phyloP scores from a whole-genome alignment of 2,888 invertebrate species.

The Chelonus formosanus region DNA sequence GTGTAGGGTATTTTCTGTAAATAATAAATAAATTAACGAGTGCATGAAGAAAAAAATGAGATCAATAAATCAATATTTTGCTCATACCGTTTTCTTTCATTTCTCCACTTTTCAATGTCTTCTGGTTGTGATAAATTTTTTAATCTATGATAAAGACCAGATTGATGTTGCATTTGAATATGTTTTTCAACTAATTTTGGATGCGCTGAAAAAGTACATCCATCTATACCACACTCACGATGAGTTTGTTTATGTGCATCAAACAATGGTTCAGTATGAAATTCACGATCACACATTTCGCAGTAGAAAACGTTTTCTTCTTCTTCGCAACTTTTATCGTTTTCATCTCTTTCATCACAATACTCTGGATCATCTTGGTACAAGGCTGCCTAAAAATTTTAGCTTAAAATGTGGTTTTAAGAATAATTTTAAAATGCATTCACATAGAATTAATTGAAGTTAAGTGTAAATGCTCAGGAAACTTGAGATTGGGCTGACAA shows the following conservation, averaged over 20 bases:
- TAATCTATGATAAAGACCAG: constrained; percentile 84
- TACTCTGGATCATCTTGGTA: constrained; percentile 47
- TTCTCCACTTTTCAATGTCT: constrained; percentile 85
- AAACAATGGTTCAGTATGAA: constrained; percentile 70
- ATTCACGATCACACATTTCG: constrained; percentile 84
- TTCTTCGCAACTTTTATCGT: constrained; percentile 44
- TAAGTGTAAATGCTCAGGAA: constrained; percentile 44
- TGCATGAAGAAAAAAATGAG: neutral
- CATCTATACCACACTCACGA: constrained; percentile 80
- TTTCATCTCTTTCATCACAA: constrained; percentile 51
- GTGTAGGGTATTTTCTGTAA: constrained; percentile 76
- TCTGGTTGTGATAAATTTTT: constrained; percentile 79
- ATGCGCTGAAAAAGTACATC: constrained; percentile 82
- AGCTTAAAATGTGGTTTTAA: constrained; percentile 42
- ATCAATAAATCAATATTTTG: constrained; percentile 7
- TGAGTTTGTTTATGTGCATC: constrained; percentile 78
- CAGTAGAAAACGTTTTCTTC: constrained; percentile 68
- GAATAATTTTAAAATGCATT: neutral
- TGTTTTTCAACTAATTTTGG: constrained; percentile 83
- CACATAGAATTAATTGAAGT: constrained; percentile 6
- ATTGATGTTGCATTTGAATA: constrained; percentile 82
- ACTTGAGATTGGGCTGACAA: constrained; percentile 37
- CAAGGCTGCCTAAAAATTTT: constrained; percentile 54
- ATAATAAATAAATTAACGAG: constrained; percentile 25
- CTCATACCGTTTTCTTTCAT: constrained; percentile 75